Evolutionary conservation across 1,140 invertebrate genomes (phyloP), one percentile per base, ranked within the genome.

Genomic region (Hycleus phaleratus): DNA sequence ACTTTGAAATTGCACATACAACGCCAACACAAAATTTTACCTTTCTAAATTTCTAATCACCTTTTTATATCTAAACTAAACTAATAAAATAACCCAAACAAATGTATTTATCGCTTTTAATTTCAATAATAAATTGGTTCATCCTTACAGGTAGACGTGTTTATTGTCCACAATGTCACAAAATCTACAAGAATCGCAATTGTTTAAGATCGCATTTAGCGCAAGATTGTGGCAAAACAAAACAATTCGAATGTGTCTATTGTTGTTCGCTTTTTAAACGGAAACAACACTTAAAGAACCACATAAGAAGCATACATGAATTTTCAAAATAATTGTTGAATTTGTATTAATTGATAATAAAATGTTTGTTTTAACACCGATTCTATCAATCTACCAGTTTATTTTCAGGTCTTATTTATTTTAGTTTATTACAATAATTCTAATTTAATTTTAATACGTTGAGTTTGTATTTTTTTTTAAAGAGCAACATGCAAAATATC

Each of bases 161-260:
- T 38, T 38, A 40, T 46, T 63, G 61, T 40, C 50, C 58, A 25
- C 43, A 38, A 38, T 63, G 64, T 54, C 46, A 46, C 5, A 58
- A 58, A 38, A 12, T 44, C 11, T 64, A 59, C 40, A 59, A 61
- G 44, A 61, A 62, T 47, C 39, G 56, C 10, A 62, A 64, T 38
- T 60, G 51, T 7, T 49, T 63, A 32, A 51, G 59, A 26, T 49
- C 54, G 3, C 61, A 63, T 40, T 11, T 57, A n/a, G 55, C 51
- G 26, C 58, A 57, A 46, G 61, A 63, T 32, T 63, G 61, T 50
- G 55, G 58, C 26, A 59, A 57, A 44, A 46, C 40, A 8, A 46
- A 49, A 38, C 38, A 52, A 39, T 63, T 57, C 48, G 32, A 53
- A 49, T 63, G 61, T 47, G 9, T 26, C 1, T 51, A 43, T 8